phyloP scores from a whole-genome alignment of 2,888 invertebrate species.

The Lissocephala sabroskyi region DNA sequence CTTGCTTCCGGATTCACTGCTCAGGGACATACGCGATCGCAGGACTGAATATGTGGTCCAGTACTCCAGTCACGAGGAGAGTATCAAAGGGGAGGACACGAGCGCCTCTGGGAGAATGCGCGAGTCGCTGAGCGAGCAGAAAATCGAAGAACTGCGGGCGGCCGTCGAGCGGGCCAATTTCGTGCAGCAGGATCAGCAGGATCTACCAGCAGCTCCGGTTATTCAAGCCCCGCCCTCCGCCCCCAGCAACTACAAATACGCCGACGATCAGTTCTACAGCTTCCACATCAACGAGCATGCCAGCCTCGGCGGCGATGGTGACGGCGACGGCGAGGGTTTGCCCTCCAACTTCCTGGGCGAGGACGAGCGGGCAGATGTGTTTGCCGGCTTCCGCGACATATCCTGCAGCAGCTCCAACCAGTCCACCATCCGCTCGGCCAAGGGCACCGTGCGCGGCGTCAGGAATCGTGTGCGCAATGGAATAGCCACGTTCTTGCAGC shows the following conservation, averaged over 20 bases:
- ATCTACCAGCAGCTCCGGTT: neutral
- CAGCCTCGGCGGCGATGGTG: constrained; percentile 59
- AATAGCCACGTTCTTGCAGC: constrained; percentile 93
- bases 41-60: constrained; percentile 46
- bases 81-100: no score
- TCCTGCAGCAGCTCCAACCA: constrained; percentile 75
- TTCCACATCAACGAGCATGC: constrained; percentile 85
- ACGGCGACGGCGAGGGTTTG: neutral
- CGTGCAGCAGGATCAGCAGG: constrained; percentile 29
- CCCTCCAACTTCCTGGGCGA: constrained; percentile 13
- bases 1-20: constrained; percentile 76
- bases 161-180: constrained; percentile 51
- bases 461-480: constrained; percentile 95
- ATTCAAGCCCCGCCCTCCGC: constrained; percentile 4
- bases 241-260: constrained; percentile 73
- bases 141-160: constrained; percentile 51
- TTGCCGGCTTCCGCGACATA: constrained; percentile 86
- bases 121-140: constrained; percentile 50
- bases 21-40: constrained; percentile 82
- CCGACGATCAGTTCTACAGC: constrained; percentile 86
- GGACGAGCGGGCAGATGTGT: constrained; percentile 76
- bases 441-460: constrained; percentile 94
- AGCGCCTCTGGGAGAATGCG: constrained; percentile 18
- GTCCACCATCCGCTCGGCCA: constrained; percentile 90
- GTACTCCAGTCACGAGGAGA: no score